Evolutionary conservation across 1,140 invertebrate genomes (phyloP).

Genomic region (Leptinotarsa undecemlineata): DNA sequence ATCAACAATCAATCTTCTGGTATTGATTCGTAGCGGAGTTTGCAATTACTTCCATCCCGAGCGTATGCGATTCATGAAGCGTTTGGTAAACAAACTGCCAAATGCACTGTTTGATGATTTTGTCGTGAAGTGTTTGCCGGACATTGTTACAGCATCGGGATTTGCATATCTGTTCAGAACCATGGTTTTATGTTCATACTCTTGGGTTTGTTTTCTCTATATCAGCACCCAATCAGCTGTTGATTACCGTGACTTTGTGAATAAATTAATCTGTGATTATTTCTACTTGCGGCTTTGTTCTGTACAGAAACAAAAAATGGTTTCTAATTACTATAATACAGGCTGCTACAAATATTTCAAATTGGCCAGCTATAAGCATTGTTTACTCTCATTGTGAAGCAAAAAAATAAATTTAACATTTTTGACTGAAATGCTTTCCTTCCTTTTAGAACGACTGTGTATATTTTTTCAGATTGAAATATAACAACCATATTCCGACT

Average conservation of each 20-base stretch:
- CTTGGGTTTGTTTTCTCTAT: constrained; percentile 16
- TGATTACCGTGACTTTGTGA: constrained; percentile 6
- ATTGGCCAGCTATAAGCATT: too few species aligned
- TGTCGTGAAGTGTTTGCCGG: constrained; percentile 25
- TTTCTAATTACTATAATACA: too few species aligned
- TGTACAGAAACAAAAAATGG: too few species aligned
- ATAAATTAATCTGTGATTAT: too few species aligned
- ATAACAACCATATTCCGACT: too few species aligned
- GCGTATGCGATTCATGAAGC: constrained; percentile 26
- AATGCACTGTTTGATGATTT: constrained; percentile 31
- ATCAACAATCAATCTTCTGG: constrained; percentile 25
- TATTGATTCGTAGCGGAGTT: constrained; percentile 7
- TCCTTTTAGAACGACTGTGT: too few species aligned
- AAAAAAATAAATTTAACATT: too few species aligned
- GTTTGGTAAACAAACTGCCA: constrained; percentile 29
- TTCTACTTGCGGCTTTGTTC: too few species aligned
- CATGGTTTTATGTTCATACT: constrained; percentile 19
- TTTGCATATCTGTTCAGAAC: constrained; percentile 25
- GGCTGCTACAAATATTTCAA: too few species aligned
- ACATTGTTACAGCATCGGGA: constrained; percentile 23
- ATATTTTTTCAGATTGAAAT: too few species aligned
- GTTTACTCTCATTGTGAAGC: too few species aligned
- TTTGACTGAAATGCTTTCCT: too few species aligned
- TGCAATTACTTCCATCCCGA: constrained; percentile 22
- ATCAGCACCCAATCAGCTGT: constrained; percentile 8